Conservation (phyloP, 1,140 invertebrate genomes). For the Zaprionus capensis region DNA sequence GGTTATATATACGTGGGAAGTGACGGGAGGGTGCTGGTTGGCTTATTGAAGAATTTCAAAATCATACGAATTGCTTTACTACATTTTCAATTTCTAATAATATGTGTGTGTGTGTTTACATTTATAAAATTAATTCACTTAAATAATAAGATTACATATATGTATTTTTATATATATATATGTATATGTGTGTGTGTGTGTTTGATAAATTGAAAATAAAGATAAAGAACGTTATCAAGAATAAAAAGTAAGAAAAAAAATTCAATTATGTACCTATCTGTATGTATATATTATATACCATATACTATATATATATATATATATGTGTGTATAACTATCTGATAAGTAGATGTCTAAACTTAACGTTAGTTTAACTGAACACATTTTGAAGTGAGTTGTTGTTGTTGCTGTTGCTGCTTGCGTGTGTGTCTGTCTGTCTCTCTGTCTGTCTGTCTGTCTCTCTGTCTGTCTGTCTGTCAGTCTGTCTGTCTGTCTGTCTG, state of each 20-base stretch:
- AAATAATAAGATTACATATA: conserved; percentile 34
- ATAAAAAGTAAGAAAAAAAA: conserved; percentile 38
- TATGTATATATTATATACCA: conserved; percentile 31
- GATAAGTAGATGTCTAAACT: conserved; percentile 65
- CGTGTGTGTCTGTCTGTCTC: conserved; percentile 9
- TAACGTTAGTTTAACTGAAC: conserved; percentile 80
- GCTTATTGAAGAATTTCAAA: conserved; percentile 59
- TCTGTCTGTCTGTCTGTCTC: conserved; percentile 17
- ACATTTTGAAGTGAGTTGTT: conserved; percentile 70
- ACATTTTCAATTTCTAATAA: conserved; percentile 49
- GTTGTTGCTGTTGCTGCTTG: conserved; percentile 22
- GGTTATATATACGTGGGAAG: conserved; percentile 15
- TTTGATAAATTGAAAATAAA: conserved; percentile 36
- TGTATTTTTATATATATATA: conserved; percentile 15
- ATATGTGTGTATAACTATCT: conserved; percentile 46
- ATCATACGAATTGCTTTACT: conserved; percentile 73
- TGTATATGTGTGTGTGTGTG: conserved; percentile 30
- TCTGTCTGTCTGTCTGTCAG: background rate
- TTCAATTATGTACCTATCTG: conserved; percentile 22
- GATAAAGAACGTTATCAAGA: conserved; percentile 33
- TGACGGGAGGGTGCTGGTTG: conserved; percentile 20
- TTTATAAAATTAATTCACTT: conserved; percentile 19
- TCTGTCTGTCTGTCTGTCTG: background rate
- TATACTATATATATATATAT: conserved; percentile 24
- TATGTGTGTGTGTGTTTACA: conserved; percentile 8